Percentiles rank a stretch among this genome's conserved stretches.
Conservation (phyloP, 2,113 vertebrate species). For the Capreolus pygargus region DNA sequence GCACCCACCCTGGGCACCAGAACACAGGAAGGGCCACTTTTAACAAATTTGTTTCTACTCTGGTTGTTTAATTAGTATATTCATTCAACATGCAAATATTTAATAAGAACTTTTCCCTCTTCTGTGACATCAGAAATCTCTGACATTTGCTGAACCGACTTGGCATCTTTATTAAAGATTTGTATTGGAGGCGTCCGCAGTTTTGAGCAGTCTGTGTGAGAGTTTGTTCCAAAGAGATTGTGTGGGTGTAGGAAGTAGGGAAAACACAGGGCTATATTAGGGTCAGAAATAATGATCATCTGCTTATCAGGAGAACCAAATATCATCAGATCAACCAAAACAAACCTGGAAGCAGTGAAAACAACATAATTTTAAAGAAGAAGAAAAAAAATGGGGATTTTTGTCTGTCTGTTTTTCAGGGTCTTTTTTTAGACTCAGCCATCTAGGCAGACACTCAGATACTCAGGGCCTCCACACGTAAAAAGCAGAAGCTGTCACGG, state of each 20-base stretch:
- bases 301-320: not conserved
- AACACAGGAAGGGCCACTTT: not conserved
- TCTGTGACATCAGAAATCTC: not conserved
- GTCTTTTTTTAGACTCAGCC: not conserved
- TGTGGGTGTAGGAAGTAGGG: not conserved
- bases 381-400: not conserved
- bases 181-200: not conserved
- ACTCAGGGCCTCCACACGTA: accelerated
- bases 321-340: not conserved
- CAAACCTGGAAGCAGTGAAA: not conserved
- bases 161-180: slow-evolving; percentile 14
- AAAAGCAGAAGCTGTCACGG: accelerated
- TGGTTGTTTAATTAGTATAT: not conserved
- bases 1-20: accelerated
- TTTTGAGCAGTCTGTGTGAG: not conserved
- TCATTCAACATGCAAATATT: not conserved
- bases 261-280: not conserved
- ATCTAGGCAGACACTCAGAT: accelerated
- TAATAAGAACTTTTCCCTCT: not conserved
- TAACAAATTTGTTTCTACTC: not conserved
- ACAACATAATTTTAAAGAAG: not conserved
- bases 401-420: not conserved
- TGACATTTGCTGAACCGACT: slow-evolving; percentile 46
- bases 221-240: not conserved
- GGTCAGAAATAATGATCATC: slow-evolving; percentile 24